Evolutionary conservation across 1,140 invertebrate species (phyloP).

Genomic region (Drosophila equinoxialis): DNA sequence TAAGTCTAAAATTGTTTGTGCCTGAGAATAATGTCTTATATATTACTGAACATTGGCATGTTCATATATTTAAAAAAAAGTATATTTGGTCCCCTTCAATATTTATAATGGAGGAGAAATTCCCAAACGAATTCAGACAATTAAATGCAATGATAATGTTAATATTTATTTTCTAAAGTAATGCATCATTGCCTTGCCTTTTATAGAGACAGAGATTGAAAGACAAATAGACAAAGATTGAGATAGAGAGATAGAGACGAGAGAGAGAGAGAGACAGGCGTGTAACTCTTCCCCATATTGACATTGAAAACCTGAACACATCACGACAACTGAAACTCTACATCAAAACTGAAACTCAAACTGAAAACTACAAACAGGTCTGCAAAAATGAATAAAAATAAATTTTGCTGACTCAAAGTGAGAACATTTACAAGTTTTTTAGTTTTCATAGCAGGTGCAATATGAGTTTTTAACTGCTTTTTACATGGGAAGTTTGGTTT

Average conservation of each 20-base stretch:
- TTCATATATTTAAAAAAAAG: no score
- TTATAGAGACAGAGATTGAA: neutral
- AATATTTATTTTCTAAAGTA: slow-evolving; percentile 20
- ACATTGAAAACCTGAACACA: slow-evolving; percentile 63
- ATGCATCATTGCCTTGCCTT: slow-evolving; percentile 30
- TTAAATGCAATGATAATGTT: slow-evolving; percentile 23
- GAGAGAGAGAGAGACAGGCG: slow-evolving; percentile 22
- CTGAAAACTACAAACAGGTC: slow-evolving; percentile 39
- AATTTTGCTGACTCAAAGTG: slow-evolving; percentile 19
- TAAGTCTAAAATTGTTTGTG: no score
- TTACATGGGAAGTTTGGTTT: neutral
- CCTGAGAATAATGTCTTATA: no score
- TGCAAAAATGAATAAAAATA: slow-evolving; percentile 44
- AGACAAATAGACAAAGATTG: neutral
- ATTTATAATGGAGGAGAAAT: neutral
- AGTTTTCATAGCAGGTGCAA: slow-evolving; percentile 16
- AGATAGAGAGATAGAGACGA: neutral
- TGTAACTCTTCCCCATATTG: slow-evolving; percentile 63
- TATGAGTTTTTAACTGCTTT: slow-evolving; percentile 8
- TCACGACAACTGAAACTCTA: slow-evolving; percentile 31
- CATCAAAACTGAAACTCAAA: slow-evolving; percentile 33
- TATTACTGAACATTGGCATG: no score
- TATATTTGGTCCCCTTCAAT: neutral
- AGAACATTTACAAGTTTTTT: slow-evolving; percentile 12
- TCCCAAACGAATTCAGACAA: neutral